Evolutionary conservation across 30 jellyfish, hydroid and myxozoan genomes (phyloP).

Genomic region (Cassiopea andromeda): DNA sequence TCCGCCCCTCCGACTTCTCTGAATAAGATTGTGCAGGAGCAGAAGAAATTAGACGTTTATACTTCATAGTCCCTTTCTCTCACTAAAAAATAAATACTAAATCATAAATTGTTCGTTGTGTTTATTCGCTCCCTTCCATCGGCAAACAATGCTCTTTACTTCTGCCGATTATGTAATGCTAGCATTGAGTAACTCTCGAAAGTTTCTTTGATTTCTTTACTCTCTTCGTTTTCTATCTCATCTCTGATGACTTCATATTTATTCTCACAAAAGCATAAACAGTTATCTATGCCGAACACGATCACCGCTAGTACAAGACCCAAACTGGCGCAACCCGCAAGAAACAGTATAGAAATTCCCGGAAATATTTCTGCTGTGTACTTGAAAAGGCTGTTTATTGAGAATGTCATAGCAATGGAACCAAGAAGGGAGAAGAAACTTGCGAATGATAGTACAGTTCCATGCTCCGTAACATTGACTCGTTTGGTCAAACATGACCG

Average conservation of each 20-base stretch:
- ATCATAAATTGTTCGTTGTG: no score
- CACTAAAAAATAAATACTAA: no score
- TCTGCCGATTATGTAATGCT: not conserved
- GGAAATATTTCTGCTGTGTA: not conserved
- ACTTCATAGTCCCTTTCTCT: no score
- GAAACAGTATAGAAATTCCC: constrained; percentile 8
- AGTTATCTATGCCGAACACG: not conserved
- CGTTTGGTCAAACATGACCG: constrained; percentile 23
- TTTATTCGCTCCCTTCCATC: no score
- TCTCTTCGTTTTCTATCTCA: not conserved
- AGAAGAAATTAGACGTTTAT: no score
- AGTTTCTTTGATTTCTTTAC: not conserved
- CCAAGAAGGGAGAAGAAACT: constrained; percentile 7
- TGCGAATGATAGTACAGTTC: constrained; percentile 12
- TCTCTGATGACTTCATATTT: not conserved
- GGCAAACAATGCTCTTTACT: no score
- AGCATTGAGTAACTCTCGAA: not conserved
- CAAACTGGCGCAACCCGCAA: not conserved
- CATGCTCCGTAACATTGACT: constrained; percentile 5
- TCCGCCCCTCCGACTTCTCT: no score
- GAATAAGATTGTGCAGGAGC: no score
- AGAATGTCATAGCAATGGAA: not conserved
- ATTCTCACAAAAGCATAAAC: not conserved
- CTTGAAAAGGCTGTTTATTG: constrained; percentile 1
- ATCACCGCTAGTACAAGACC: not conserved